Percentiles rank a stretch among this genome's conserved stretches.
Evolutionary conservation across 2,888 invertebrate species (phyloP).

Genomic region (Hydroisotoma schaefferi): DNA sequence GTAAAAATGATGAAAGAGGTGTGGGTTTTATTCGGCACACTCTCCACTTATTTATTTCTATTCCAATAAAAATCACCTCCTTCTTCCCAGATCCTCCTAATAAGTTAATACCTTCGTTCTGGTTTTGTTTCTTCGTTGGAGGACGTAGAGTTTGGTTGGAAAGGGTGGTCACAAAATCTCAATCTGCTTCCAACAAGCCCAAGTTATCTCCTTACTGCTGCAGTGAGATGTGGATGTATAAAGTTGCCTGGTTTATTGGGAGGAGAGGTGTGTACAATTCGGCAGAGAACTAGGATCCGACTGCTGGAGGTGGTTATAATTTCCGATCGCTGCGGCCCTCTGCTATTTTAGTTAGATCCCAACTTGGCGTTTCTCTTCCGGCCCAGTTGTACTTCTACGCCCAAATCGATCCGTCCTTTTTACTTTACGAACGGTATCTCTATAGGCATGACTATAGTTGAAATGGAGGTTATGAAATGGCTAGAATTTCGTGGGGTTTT

Average conservation of each 20-base stretch:
- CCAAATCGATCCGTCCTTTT: slow-evolving; percentile 27
- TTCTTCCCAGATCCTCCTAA: too few species aligned
- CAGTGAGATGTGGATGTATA: too few species aligned
- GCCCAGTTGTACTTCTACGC: slow-evolving; percentile 30
- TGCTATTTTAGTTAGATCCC: slow-evolving; percentile 30
- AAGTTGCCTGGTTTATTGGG: too few species aligned
- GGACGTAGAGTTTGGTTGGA: not conserved
- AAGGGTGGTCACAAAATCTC: slow-evolving; percentile 2
- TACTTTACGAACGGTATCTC: not conserved
- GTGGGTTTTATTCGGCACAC: too few species aligned
- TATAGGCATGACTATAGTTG: not conserved
- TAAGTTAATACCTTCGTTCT: too few species aligned
- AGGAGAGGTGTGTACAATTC: slow-evolving; percentile 40
- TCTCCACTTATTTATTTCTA: too few species aligned
- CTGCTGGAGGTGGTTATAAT: slow-evolving; percentile 38
- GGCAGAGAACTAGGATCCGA: slow-evolving; percentile 22
- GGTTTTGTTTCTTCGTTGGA: too few species aligned
- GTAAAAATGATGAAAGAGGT: too few species aligned
- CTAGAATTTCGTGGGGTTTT: not conserved
- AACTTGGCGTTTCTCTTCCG: slow-evolving; percentile 32
- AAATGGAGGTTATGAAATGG: not conserved
- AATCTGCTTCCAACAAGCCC: too few species aligned
- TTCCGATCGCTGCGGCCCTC: slow-evolving; percentile 27
- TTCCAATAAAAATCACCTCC: too few species aligned
- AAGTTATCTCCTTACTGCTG: too few species aligned